Conservation (phyloP, 1,140 invertebrate genomes). For the Cecropterus lyciades region DNA sequence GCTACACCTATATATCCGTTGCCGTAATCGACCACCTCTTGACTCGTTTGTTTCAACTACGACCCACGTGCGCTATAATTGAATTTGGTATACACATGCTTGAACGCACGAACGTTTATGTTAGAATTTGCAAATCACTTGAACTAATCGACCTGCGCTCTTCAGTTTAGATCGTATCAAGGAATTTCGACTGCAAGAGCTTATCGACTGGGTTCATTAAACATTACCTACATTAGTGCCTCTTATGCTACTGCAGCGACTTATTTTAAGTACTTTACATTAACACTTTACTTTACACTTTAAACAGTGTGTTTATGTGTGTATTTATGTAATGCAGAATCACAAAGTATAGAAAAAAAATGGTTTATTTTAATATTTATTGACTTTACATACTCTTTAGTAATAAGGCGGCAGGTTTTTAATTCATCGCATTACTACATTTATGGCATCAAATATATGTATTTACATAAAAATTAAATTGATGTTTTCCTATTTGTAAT, state of each 20-base stretch:
- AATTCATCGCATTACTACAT: neutral
- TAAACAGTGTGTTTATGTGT: no score
- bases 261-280: neutral
- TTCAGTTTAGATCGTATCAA: neutral
- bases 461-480: no score
- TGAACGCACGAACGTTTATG: neutral
- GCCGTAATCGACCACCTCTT: neutral
- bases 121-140: conserved; percentile 18
- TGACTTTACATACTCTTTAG: no score
- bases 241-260: neutral
- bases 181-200: neutral
- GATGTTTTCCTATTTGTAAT: no score
- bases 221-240: neutral
- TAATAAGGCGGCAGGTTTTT: no score
- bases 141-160: conserved; percentile 15
- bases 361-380: no score
- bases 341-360: no score
- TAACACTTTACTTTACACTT: neutral
- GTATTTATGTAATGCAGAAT: no score
- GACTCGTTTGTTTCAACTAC: neutral
- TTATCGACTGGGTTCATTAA: conserved; percentile 7
- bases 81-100: neutral
- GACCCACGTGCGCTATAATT: neutral
- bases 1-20: neutral
- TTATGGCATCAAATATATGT: no score